Conservation (phyloP, 2,888 invertebrate species). For the Aporophyla lueneburgensis region DNA sequence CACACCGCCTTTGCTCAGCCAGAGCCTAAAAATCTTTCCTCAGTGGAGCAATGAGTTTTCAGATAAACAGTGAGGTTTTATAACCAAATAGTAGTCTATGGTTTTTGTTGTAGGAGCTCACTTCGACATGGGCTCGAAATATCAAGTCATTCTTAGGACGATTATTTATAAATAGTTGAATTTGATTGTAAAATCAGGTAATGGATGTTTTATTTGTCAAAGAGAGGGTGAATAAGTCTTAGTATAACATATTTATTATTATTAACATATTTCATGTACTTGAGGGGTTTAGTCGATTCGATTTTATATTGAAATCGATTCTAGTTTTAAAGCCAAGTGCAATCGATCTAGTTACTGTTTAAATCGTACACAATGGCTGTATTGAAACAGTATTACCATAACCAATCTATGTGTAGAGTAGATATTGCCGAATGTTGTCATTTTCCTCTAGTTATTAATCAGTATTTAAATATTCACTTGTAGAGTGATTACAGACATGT, state of each 20-base stretch:
- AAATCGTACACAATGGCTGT: neutral
- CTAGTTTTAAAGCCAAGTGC: neutral
- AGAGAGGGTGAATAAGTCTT: neutral
- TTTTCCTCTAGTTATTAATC: neutral
- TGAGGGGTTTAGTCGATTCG: neutral
- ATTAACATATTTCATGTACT: neutral
- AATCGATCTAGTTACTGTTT: neutral
- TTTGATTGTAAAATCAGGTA: conserved; percentile 6
- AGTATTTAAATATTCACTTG: conserved; percentile 13
- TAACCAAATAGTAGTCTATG: conserved; percentile 15
- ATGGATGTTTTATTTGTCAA: neutral
- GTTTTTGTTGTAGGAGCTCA: conserved; percentile 4
- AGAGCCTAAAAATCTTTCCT: conserved; percentile 65
- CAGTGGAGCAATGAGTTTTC: conserved; percentile 70
- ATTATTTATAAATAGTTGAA: conserved; percentile 16
- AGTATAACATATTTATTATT: neutral
- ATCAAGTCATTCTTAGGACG: conserved; percentile 3
- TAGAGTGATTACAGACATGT: neutral
- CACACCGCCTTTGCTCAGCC: conserved; percentile 68
- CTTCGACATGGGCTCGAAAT: conserved; percentile 29
- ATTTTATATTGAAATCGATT: conserved; percentile 3
- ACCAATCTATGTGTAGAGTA: neutral
- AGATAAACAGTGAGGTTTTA: conserved; percentile 33
- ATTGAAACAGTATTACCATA: conserved; percentile 4
- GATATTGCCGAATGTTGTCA: neutral